Conservation (phyloP, 2,797 vertebrate species). For the Anisognathus igniventris region DNA sequence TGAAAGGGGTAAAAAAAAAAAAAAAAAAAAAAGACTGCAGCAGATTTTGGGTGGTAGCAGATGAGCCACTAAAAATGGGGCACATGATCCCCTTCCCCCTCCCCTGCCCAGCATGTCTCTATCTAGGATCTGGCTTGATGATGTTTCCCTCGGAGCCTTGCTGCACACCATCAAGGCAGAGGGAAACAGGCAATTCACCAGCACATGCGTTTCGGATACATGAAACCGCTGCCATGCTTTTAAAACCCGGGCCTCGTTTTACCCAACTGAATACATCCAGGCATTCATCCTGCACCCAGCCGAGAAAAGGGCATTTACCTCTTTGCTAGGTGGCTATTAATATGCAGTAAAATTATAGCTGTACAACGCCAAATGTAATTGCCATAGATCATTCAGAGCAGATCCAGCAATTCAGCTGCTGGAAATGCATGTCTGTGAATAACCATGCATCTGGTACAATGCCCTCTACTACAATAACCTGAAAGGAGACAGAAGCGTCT, state of each 20-base stretch:
- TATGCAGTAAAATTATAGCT: slow-evolving; percentile 71
- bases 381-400: slow-evolving; percentile 63
- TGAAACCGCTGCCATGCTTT: not conserved
- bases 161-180: slow-evolving; percentile 24
- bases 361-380: slow-evolving; percentile 53
- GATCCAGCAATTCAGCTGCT: slow-evolving; percentile 64
- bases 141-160: slow-evolving; percentile 5
- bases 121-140: not conserved
- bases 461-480: slow-evolving; percentile 51
- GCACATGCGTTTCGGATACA: not conserved
- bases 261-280: not conserved
- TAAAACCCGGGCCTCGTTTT: not conserved
- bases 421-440: slow-evolving; percentile 45
- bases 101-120: not conserved
- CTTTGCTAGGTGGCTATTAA: slow-evolving; percentile 70
- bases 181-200: not conserved
- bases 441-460: slow-evolving; percentile 39
- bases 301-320: slow-evolving; percentile 63
- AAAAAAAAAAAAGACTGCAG: not conserved
- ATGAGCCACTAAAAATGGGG: slow-evolving; percentile 26
- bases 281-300: slow-evolving; percentile 37
- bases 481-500: slow-evolving; percentile 44
- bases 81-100: not conserved
- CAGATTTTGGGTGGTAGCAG: not conserved
- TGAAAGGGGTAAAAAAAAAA: not conserved